Percentiles rank a stretch among this genome's conserved stretches.
phyloP scores from a whole-genome alignment of 2,113 vertebrate species.

The Varanus salvator region DNA sequence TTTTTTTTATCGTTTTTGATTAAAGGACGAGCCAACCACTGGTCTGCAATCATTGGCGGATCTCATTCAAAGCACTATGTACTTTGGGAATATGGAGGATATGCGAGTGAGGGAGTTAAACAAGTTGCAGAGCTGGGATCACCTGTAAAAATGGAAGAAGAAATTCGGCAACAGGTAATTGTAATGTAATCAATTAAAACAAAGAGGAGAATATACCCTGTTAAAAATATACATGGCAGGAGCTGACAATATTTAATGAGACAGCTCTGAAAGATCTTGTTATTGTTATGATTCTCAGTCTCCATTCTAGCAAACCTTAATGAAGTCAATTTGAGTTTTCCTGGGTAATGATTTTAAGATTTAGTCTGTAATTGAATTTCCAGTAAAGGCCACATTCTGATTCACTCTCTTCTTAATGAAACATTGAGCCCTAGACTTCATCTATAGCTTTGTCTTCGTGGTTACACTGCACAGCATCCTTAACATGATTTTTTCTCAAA shows the following conservation, averaged over 20 bases:
- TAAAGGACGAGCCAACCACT: conserved; percentile 95
- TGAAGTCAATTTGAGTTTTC: conserved; percentile 20
- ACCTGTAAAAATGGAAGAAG: conserved; percentile 98
- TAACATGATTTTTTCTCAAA: neutral
- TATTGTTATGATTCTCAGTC: neutral
- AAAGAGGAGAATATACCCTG: neutral
- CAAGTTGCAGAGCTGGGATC: conserved; percentile 96
- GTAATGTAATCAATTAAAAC: conserved; percentile 2
- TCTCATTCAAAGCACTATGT: conserved; percentile 97
- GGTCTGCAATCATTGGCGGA: conserved; percentile 95
- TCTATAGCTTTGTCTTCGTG: neutral
- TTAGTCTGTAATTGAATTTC: neutral
- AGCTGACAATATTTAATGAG: neutral
- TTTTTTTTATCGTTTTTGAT: neutral
- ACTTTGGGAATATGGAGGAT: conserved; percentile 95
- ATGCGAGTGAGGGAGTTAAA: conserved; percentile 92
- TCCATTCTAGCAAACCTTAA: neutral
- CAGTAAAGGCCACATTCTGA: neutral
- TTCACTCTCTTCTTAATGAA: neutral
- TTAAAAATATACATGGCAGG: neutral
- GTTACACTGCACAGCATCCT: neutral
- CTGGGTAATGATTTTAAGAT: conserved; percentile 4
- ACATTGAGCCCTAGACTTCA: neutral
- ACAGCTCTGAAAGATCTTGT: neutral
- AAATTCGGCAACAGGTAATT: conserved; percentile 96